These are phyloP conservation scores for Sapayoa aenigma DNA, from an alignment of 2,113 vertebrate species.

Conservation along the genomic window DNA sequence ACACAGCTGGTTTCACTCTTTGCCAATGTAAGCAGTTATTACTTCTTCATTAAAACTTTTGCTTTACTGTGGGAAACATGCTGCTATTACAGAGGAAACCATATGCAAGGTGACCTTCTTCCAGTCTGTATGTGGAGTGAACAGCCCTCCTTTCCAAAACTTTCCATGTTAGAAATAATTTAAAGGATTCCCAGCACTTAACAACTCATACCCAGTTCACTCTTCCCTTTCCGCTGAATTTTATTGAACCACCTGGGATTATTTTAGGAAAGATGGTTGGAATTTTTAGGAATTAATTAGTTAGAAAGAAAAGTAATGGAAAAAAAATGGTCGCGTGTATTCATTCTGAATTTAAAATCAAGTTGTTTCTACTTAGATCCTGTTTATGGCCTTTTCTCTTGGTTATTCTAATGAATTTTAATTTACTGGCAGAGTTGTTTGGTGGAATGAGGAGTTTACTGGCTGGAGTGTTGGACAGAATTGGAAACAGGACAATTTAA, in stretches of 20 bases:
- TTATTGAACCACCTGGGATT: conserved; percentile 4
- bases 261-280: background rate
- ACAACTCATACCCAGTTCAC: background rate
- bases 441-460: background rate
- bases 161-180: background rate
- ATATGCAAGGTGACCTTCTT: background rate
- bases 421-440: background rate
- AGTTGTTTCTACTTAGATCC: background rate
- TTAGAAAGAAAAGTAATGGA: background rate
- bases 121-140: background rate
- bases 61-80: background rate
- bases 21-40: background rate
- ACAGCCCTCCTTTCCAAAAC: background rate
- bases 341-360: conserved; percentile 6
- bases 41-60: conserved; percentile 16
- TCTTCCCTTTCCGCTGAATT: background rate
- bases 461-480: background rate
- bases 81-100: background rate
- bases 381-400: background rate
- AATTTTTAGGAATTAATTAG: background rate
- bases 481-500: background rate
- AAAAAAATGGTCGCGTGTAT: background rate
- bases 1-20: background rate
- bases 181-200: background rate
- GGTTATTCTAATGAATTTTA: background rate